Evolutionary conservation across 64 coral and sea anemone genomes (phyloP).

Genomic region (Stichodactyla mertensii): DNA sequence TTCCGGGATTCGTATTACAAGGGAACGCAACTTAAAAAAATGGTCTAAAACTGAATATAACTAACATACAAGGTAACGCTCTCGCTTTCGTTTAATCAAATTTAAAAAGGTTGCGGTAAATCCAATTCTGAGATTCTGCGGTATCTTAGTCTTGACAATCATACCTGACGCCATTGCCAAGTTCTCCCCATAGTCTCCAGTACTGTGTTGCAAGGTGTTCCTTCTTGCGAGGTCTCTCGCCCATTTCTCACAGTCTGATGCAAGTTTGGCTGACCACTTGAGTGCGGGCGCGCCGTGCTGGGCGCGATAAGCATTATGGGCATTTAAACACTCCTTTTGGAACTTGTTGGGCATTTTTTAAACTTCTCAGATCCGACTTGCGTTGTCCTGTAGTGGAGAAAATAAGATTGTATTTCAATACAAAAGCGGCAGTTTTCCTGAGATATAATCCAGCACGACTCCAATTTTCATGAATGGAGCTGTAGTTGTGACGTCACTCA

Average conservation of each 20-base stretch:
- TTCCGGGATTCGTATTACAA: no score
- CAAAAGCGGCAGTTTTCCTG: no score
- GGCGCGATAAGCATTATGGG: constrained; percentile 85
- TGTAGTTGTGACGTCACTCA: no score
- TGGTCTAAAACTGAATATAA: no score
- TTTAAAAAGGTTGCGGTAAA: no score
- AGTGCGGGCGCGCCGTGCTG: constrained; percentile 88
- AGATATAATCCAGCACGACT: no score
- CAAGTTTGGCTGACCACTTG: constrained; percentile 98
- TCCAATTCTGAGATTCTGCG: no score
- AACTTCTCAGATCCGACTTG: not conserved
- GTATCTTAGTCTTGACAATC: no score
- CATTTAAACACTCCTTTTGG: constrained; percentile 88
- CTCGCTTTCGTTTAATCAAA: no score
- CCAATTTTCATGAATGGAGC: no score
- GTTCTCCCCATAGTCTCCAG: constrained; percentile 90
- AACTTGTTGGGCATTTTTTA: constrained; percentile 88
- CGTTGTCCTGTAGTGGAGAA: not conserved
- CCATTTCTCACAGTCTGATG: constrained; percentile 91
- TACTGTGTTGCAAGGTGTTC: constrained; percentile 74
- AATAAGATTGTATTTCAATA: not conserved
- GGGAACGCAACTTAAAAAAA: no score
- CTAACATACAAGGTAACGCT: no score
- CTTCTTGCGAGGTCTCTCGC: constrained; percentile 73
- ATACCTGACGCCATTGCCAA: constrained; percentile 86